Base-by-base conservation (phyloP, 2,888 invertebrate species). In the Gari tellinella region DNA sequence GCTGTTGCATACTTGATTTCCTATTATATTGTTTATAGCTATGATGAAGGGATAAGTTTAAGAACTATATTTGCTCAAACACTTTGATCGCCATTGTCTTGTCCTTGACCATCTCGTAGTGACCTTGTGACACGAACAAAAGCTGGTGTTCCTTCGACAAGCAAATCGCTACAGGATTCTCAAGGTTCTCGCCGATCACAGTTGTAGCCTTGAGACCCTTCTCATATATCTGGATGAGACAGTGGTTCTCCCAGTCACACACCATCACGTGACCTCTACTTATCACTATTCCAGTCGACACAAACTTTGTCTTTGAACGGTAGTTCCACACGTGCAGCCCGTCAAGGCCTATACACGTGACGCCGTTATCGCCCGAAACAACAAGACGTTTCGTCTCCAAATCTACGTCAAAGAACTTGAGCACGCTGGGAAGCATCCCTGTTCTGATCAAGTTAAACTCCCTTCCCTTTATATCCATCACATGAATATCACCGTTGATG, bases 401-500 rank as follows among this genome's bases (percentile, higher is more conserved):
- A 41, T 75, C 55, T 4, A 75, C 57, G 51, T 70, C 75, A 4
- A 75, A 53, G 49, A 57, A 70, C 40, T 69, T 69, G 15, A 63
- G 48, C 7, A 58, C 58, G 37, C 60, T 66, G 7, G 41, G 53
- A 0, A 41, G 17, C 21, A 75, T 62, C 3, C 66, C 65, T 1
- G 75, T 69, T 40, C 56, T 55, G 19, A 75, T 70, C 8, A 66
- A 38, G 7, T 56, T 65, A 38, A 62, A 75, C 41, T 75, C 66
- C 45, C 69, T 43, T 2, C 75, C 75, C 26, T 75, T 75, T 14
- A 75, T 40, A 31, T 75, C 75, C 15, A 75, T 23, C 10, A 75
- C 69, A 49, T 75, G 75, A 10, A 75, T 38, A 25, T 75, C 75
- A 17, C 69, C 52, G 21, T 75, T 55, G 8, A 66, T 49, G 17